Base-by-base conservation (phyloP, 2,888 invertebrate genomes). In the Steinernema hermaphroditum region DNA sequence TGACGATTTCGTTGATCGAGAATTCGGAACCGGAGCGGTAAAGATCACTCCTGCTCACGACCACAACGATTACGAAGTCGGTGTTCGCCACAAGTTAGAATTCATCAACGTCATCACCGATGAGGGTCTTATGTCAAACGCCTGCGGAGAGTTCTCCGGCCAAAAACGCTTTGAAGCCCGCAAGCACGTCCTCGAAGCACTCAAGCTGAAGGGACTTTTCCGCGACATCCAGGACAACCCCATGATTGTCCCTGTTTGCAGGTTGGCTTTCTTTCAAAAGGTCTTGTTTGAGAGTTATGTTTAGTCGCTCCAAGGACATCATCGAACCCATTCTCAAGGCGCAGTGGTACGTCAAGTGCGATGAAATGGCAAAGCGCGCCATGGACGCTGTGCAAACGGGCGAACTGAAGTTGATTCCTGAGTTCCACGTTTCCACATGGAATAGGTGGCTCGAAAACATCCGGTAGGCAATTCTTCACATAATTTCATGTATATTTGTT, bases 11-110 rank as follows among this genome's bases (percentile, higher is more conserved):
- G 98, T 99, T 0, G 97, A 98, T 83, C 92, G 92, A 89, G 91
- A 91, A 75, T 99, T 97, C 87, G 98, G 98, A 83, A 97, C 96
- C 72, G 96, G 97, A 81, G 96, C 96, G 75, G 98, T 98, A 0
- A 99, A 99, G 89, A 94, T 99, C 76, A 97, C 97, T 0, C 97
- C 98, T 0, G 96, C 95, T 1, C 98, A 98, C 88, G 96, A 98
- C 88, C 93, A 92, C 43, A 94, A 93, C 86, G 98, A 99, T 89
- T 98, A 96, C 87, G 96, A 96, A 85, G 92, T 94, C 54, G 97
- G 94, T 44, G 92, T 93, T 85, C 90, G 95, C 8, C 94, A 95
- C 87, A 91, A 92, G 78, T 89, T 99, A 76, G 92, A 92, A 0
- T 92, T 93, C 87, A 90, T 96, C 78, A 94, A 92, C 44, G 93